Conservation (phyloP, 2,888 invertebrate genomes). For the Seira ritae region DNA sequence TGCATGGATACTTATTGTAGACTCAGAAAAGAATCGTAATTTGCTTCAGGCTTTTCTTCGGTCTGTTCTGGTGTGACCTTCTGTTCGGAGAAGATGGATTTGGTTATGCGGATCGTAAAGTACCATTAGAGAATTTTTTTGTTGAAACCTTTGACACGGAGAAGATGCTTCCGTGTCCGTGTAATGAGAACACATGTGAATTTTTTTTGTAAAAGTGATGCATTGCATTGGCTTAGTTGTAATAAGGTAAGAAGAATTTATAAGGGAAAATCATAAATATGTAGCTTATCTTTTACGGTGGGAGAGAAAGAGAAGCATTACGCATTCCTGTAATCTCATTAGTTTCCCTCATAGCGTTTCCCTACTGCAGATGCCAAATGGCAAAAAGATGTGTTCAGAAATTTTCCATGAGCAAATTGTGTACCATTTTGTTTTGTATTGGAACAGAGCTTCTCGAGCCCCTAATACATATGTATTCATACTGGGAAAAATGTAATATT, state of each 20-base stretch:
- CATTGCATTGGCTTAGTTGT: background rate
- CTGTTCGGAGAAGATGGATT: background rate
- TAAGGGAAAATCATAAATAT: background rate
- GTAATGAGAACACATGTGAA: constrained; percentile 29
- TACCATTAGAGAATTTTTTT: constrained; percentile 35
- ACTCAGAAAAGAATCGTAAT: constrained; percentile 16
- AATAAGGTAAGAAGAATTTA: background rate
- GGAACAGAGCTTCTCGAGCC: no score
- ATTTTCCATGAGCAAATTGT: background rate
- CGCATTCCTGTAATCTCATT: constrained; percentile 51
- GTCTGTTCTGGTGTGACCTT: background rate
- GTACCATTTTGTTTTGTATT: no score
- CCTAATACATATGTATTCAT: no score
- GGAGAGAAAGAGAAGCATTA: background rate
- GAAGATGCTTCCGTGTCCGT: constrained; percentile 11
- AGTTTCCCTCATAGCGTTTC: constrained; percentile 16
- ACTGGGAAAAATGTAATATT: no score
- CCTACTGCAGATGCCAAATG: constrained; percentile 46
- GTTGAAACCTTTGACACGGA: constrained; percentile 39
- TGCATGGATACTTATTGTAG: background rate
- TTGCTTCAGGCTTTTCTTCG: background rate
- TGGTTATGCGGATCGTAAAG: background rate
- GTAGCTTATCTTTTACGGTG: background rate
- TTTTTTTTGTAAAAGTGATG: background rate
- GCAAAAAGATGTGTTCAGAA: constrained; percentile 34